phyloP scores from a whole-genome alignment of 2,113 vertebrate genomes.

The rabbit (Oryctolagus cuniculus) region mOryCun1.1 NC_091434.1:101961501-101962000 shows the following conservation, averaged over 20 bases:
- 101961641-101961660: background rate
- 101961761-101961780: background rate
- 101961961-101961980: too few species aligned
- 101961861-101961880: background rate
- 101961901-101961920: background rate
- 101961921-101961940: background rate
- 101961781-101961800: background rate
- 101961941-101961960: background rate
- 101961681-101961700: background rate
- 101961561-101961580: background rate
- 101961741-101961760: background rate
- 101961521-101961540: constrained; percentile 3
- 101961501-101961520: background rate
- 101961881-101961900: background rate
- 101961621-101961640: background rate
- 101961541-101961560: constrained; percentile 20
- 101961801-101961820: background rate
- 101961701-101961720: background rate
- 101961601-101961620: background rate
- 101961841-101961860: background rate
- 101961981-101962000: background rate
- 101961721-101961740: background rate
- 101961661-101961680: background rate
- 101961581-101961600: constrained; percentile 24
- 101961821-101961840: background rate